Conservation (phyloP, 2,113 vertebrate genomes). For the Atlantisia rogersi region DNA sequence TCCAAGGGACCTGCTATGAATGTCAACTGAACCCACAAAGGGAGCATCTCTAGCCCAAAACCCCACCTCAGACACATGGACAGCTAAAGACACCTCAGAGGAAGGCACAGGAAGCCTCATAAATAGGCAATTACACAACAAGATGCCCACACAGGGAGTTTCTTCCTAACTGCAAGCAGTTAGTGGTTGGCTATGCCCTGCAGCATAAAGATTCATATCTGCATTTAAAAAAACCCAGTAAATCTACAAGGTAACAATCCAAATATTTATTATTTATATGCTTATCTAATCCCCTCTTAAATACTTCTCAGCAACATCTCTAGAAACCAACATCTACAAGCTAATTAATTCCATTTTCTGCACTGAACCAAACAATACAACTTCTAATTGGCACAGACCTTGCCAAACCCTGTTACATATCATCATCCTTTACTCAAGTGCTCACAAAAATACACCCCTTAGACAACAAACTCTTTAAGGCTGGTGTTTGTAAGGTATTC, state of each 20-base stretch:
- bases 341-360: not conserved
- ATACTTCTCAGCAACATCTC: not conserved
- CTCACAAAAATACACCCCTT: accelerated
- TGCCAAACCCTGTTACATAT: not conserved
- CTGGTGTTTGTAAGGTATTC: not conserved
- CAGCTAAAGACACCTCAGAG: not conserved
- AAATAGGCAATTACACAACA: not conserved
- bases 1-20: not conserved
- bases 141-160: not conserved
- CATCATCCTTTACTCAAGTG: not conserved
- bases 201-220: not conserved
- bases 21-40: accelerated
- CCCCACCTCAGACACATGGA: not conserved
- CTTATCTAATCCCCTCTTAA: not conserved
- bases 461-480: not conserved
- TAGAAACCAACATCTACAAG: not conserved
- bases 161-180: not conserved
- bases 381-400: not conserved
- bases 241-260: not conserved
- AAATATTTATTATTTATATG: not conserved
- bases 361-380: not conserved
- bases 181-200: not conserved
- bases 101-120: not conserved
- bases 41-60: not conserved
- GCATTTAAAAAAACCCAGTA: not conserved